Conservation (phyloP, 2,113 vertebrate species). For the Physeter macrocephalus region DNA sequence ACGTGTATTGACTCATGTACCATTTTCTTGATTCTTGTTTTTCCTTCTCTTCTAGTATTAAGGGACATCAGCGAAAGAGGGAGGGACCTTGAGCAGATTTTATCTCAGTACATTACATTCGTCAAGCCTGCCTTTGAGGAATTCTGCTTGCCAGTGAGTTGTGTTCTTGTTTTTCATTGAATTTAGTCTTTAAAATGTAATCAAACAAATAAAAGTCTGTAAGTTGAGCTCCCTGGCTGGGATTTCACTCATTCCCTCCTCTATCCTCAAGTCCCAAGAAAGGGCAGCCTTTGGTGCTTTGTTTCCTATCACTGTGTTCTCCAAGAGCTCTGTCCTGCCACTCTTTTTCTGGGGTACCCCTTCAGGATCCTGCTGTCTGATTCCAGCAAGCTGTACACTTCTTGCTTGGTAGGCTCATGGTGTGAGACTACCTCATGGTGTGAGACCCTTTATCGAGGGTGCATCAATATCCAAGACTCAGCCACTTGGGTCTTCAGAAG, state of each 20-base stretch:
- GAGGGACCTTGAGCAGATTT: slow-evolving; percentile 93
- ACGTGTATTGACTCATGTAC: fast-evolving
- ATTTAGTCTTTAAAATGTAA: neutral
- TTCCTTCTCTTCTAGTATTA: slow-evolving; percentile 83
- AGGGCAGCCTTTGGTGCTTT: neutral
- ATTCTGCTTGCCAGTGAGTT: slow-evolving; percentile 97
- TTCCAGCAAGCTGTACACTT: neutral
- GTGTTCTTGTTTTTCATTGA: neutral
- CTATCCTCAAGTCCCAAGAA: neutral
- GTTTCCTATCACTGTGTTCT: fast-evolving
- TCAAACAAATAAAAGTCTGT: neutral
- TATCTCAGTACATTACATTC: slow-evolving; percentile 96
- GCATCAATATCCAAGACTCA: fast-evolving
- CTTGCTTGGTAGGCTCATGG: neutral
- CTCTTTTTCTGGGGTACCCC: fast-evolving
- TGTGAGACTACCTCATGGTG: fast-evolving
- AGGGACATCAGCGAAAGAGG: slow-evolving; percentile 94
- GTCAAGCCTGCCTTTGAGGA: slow-evolving; percentile 99
- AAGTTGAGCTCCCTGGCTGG: too few species aligned
- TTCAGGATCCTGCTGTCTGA: too few species aligned
- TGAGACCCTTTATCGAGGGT: neutral
- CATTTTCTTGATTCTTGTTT: neutral
- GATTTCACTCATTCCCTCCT: too few species aligned
- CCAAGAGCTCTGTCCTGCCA: neutral
- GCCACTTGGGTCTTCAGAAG: neutral